A percentile compares a stretch with the other conserved stretches of the same genome.
phyloP scores from a whole-genome alignment of 2,888 invertebrate species.

The Drosophila quasianomalipes region DNA sequence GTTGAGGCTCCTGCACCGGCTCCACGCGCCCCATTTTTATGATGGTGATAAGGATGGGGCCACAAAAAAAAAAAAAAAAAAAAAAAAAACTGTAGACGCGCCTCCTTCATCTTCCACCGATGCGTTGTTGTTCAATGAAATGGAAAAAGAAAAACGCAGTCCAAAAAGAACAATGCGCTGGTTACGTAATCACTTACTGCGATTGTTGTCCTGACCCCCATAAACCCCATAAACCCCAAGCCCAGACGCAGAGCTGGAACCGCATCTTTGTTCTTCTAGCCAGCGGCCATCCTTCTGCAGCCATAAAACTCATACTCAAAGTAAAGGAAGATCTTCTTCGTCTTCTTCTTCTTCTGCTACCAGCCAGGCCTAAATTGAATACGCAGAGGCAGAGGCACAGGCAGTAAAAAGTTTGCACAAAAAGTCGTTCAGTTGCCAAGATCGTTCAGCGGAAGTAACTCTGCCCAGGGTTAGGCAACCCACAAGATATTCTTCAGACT shows the following conservation, averaged over 20 bases:
- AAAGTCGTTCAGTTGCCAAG: slow-evolving; percentile 40
- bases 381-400: slow-evolving; percentile 70
- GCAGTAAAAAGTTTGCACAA: background rate
- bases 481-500: slow-evolving; percentile 3
- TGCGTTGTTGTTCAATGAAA: slow-evolving; percentile 78
- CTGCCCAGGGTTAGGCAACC: slow-evolving; percentile 41
- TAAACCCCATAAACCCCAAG: slow-evolving; percentile 28
- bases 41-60: slow-evolving; percentile 68
- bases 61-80: background rate
- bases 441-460: slow-evolving; percentile 43
- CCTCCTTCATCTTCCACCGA: slow-evolving; percentile 25
- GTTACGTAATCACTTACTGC: slow-evolving; percentile 80
- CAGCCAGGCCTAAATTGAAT: slow-evolving; percentile 55
- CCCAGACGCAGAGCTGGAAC: slow-evolving; percentile 6
- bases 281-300: slow-evolving; percentile 76
- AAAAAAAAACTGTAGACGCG: slow-evolving; percentile 15
- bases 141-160: slow-evolving; percentile 53
- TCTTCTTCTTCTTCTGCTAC: background rate
- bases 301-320: slow-evolving; percentile 17
- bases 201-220: slow-evolving; percentile 72
- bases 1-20: slow-evolving; percentile 40
- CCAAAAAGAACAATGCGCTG: slow-evolving; percentile 71
- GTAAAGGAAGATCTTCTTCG: background rate
- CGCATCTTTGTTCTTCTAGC: slow-evolving; percentile 31
- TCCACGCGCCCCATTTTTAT: slow-evolving; percentile 46